A percentile compares a stretch with the other conserved stretches of the same genome.
Conservation (phyloP, 2,888 invertebrate genomes). For the Timandra comae region DNA sequence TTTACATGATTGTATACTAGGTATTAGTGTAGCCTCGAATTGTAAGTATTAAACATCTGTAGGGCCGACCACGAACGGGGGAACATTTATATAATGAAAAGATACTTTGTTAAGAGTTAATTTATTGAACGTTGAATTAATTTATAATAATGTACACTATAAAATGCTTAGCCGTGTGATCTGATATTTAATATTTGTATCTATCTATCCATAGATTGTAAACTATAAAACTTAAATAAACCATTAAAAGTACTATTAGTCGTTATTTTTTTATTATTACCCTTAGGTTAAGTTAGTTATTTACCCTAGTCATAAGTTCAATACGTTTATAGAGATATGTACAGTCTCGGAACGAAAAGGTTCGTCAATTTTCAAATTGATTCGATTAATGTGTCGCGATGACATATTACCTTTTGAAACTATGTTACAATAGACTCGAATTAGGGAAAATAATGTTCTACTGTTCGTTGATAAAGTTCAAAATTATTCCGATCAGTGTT, state of each 20-base stretch:
- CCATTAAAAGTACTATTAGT: constrained; percentile 61
- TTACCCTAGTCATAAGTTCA: too few relatives aligned
- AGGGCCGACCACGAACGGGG: constrained; percentile 54
- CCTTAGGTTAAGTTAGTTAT: too few relatives aligned
- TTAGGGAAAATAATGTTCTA: too few relatives aligned
- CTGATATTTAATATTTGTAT: constrained; percentile 64
- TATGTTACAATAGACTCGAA: too few relatives aligned
- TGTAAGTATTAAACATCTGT: constrained; percentile 5
- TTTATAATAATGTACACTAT: constrained; percentile 69
- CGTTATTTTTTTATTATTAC: constrained; percentile 53
- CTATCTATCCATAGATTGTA: constrained; percentile 71
- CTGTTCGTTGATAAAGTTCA: too few relatives aligned
- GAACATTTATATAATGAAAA: constrained; percentile 66
- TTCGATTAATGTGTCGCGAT: too few relatives aligned
- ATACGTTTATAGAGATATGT: too few relatives aligned
- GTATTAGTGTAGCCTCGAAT: constrained; percentile 44
- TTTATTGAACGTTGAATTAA: constrained; percentile 71
- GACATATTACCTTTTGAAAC: too few relatives aligned
- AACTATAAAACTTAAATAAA: constrained; percentile 72
- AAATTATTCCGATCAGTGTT: too few relatives aligned
- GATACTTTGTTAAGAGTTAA: constrained; percentile 66
- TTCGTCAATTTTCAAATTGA: too few relatives aligned
- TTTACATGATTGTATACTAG: constrained; percentile 59
- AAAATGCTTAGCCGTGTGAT: constrained; percentile 73
- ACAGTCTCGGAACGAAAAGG: too few relatives aligned